Conservation (phyloP, 2,113 vertebrate species). For the Bucco capensis region DNA sequence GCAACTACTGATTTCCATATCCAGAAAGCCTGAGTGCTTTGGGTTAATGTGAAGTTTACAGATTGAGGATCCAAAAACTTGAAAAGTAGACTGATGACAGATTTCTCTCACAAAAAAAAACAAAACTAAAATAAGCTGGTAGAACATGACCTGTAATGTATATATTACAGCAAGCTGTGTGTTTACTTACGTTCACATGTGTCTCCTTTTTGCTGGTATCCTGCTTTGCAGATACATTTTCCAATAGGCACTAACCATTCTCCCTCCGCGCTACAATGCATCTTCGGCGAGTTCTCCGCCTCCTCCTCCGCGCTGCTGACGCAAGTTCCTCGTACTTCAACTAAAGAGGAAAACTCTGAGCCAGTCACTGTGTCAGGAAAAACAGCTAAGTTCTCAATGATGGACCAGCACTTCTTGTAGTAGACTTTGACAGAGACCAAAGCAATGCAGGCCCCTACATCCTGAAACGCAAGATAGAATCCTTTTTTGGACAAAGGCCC, state of each 20-base stretch:
- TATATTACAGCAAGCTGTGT: neutral
- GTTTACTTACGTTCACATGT: conserved; percentile 94
- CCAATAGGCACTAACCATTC: conserved; percentile 99
- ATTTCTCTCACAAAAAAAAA: neutral
- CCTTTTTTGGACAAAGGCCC: conserved; percentile 94
- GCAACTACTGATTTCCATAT: neutral
- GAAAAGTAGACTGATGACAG: neutral
- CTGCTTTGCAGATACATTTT: conserved; percentile 98
- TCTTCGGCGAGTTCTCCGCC: conserved; percentile 95
- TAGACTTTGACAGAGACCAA: conserved; percentile 99
- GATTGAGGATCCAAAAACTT: neutral
- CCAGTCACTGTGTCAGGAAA: conserved; percentile 99
- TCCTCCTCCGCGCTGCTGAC: conserved; percentile 95
- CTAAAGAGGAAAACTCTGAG: conserved; percentile 97
- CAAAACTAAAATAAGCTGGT: neutral
- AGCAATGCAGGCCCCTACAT: conserved; percentile 97
- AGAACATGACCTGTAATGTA: neutral
- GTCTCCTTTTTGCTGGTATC: conserved; percentile 98
- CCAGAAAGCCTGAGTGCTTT: neutral
- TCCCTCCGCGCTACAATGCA: conserved; percentile 98
- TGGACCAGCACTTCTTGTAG: conserved; percentile 99
- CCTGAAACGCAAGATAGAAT: conserved; percentile 99
- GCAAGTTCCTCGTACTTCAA: conserved; percentile 94
- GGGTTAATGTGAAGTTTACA: neutral
- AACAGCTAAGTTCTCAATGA: conserved; percentile 98